These are phyloP conservation scores for Torymus aiolomorphi DNA, from an alignment of 2,888 invertebrate species.

Conservation along the genomic window DNA sequence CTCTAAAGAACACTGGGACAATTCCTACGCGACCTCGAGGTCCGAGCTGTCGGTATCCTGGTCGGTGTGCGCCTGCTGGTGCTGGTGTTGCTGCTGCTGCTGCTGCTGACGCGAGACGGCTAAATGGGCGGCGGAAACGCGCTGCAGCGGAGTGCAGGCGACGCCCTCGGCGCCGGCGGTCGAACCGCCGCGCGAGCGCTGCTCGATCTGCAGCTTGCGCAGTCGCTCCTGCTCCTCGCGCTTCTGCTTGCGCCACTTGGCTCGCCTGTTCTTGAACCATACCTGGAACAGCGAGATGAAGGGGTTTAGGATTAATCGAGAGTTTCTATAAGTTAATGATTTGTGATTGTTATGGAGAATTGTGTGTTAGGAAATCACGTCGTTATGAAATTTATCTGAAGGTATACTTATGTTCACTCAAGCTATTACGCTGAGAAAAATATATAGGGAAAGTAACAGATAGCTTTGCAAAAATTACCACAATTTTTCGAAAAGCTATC, in stretches of 20 bases:
- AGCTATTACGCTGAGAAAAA: too few species aligned
- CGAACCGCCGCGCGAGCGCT: conserved; percentile 71
- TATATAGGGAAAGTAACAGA: too few species aligned
- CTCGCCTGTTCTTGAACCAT: conserved; percentile 97
- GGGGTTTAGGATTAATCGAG: not conserved
- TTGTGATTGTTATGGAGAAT: not conserved
- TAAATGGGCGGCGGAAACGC: not conserved
- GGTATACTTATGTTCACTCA: too few species aligned
- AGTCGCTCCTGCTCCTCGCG: conserved; percentile 90
- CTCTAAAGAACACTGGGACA: not conserved
- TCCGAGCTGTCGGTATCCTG: conserved; percentile 83
- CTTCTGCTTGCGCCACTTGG: conserved; percentile 97
- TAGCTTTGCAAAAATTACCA: too few species aligned
- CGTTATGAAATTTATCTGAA: too few species aligned
- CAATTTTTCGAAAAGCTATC: too few species aligned
- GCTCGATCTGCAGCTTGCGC: conserved; percentile 89
- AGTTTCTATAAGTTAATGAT: too few species aligned
- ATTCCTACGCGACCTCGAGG: conserved; percentile 85
- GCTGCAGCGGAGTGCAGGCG: conserved; percentile 37
- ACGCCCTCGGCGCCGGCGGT: not conserved
- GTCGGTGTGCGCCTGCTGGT: conserved; percentile 57
- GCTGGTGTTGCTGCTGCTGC: not conserved
- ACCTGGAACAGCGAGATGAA: conserved; percentile 80
- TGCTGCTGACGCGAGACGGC: conserved; percentile 36
- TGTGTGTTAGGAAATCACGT: too few species aligned